A percentile compares a stretch with the other conserved stretches of the same genome.
Evolutionary conservation across 2,797 vertebrate species (phyloP).

Genomic region (Lagorchestes hirsutus): DNA sequence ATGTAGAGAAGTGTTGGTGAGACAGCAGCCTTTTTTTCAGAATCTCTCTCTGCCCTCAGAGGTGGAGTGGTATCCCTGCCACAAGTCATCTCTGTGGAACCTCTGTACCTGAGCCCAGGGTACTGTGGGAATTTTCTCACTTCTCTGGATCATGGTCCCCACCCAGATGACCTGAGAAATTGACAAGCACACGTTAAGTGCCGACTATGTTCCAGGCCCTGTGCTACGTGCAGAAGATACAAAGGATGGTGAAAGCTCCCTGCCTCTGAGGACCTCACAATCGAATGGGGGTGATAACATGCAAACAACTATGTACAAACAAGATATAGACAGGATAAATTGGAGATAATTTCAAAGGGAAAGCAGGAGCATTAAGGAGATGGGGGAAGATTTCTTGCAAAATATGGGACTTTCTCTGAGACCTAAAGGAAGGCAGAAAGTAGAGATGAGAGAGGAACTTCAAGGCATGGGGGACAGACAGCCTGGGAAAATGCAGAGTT

Average conservation of each 20-base stretch:
- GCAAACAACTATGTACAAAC: neutral
- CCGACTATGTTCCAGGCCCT: neutral
- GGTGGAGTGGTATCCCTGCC: neutral
- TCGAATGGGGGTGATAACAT: neutral
- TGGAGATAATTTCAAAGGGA: neutral
- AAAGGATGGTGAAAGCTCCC: neutral
- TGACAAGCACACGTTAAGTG: neutral
- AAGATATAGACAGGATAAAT: neutral
- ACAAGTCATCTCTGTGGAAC: neutral
- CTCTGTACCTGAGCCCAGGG: neutral
- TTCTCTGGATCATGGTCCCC: neutral
- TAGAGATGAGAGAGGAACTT: neutral
- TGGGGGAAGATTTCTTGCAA: neutral
- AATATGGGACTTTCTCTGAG: neutral
- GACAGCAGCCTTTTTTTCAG: neutral
- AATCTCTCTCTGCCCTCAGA: neutral
- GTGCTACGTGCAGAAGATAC: neutral
- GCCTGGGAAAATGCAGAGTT: neutral
- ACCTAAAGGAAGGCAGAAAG: neutral
- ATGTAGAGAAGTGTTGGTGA: neutral
- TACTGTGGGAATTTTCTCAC: neutral
- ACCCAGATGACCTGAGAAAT: neutral
- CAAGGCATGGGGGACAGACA: neutral
- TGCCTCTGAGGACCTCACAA: neutral
- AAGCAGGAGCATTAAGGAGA: neutral